Conservation (phyloP, 2,113 vertebrate genomes). For the Thymallus thymallus region DNA sequence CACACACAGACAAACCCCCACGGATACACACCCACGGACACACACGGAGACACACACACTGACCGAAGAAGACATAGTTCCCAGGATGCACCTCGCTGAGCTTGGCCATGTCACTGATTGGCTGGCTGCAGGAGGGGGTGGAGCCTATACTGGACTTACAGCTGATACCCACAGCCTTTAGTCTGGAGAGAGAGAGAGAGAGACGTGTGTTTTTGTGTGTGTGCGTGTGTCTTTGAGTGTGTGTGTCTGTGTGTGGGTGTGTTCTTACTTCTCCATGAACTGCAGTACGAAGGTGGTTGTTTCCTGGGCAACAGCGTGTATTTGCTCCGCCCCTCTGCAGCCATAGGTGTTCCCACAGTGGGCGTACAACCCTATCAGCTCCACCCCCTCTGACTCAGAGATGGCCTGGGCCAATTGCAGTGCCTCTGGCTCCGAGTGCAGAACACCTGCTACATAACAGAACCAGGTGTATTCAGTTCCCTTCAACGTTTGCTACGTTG, state of each 20-base stretch:
- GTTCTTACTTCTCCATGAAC: conserved; percentile 77
- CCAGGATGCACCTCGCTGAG: conserved; percentile 84
- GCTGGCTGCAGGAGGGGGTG: conserved; percentile 83
- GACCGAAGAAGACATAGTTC: conserved; percentile 84
- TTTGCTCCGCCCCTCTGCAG: conserved; percentile 66
- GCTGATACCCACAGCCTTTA: conserved; percentile 68
- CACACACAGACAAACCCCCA: too few relatives aligned
- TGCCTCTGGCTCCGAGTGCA: conserved; percentile 64
- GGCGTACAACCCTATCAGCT: conserved; percentile 77
- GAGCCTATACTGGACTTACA: conserved; percentile 83
- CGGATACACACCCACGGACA: too few relatives aligned
- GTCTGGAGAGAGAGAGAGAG: conserved; percentile 54
- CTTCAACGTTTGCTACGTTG: too few relatives aligned
- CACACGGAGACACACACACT: conserved; percentile 26
- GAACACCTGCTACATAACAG: conserved; percentile 70
- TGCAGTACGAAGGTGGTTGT: conserved; percentile 67
- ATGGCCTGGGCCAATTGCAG: conserved; percentile 70
- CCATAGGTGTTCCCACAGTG: conserved; percentile 83
- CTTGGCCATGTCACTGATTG: conserved; percentile 76
- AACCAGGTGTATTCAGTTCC: background rate
- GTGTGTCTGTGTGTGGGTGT: background rate
- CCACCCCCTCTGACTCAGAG: conserved; percentile 52
- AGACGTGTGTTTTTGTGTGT: background rate
- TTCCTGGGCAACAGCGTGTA: conserved; percentile 73
- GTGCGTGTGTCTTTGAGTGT: background rate